A percentile compares a stretch with the other conserved stretches of the same genome.
phyloP scores from a whole-genome alignment of 1,140 invertebrate genomes.

The Euura saliciscinereae region DNA sequence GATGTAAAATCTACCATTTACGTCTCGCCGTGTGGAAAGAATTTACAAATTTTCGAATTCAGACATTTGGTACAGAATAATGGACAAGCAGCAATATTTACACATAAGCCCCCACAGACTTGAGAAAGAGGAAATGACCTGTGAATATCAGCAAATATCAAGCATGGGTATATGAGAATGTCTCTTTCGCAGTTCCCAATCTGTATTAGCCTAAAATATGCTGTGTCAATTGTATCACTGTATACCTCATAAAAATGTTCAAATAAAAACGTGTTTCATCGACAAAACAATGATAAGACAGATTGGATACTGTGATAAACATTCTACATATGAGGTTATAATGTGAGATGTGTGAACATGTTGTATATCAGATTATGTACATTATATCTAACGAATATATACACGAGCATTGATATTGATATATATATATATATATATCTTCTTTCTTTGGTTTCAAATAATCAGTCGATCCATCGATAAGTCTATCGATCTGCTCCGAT shows the following conservation, averaged over 20 bases:
- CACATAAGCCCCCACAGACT: slow-evolving; percentile 60
- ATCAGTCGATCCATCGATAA: slow-evolving; percentile 25
- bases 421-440: slow-evolving; percentile 29
- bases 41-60: slow-evolving; percentile 8
- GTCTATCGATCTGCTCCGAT: slow-evolving; percentile 45
- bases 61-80: slow-evolving; percentile 19
- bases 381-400: slow-evolving; percentile 44
- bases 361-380: slow-evolving; percentile 49
- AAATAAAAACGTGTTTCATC: slow-evolving; percentile 13
- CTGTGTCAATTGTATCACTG: slow-evolving; percentile 15
- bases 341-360: slow-evolving; percentile 52
- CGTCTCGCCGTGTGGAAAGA: background rate
- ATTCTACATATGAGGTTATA: slow-evolving; percentile 62
- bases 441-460: slow-evolving; percentile 18
- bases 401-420: slow-evolving; percentile 30
- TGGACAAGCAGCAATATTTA: slow-evolving; percentile 68
- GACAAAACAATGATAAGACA: slow-evolving; percentile 50
- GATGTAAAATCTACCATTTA: no score
- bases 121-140: slow-evolving; percentile 49
- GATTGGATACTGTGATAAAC: slow-evolving; percentile 69
- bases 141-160: slow-evolving; percentile 53
- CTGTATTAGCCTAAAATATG: slow-evolving; percentile 54
- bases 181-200: slow-evolving; percentile 69
- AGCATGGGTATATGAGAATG: slow-evolving; percentile 70
- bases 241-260: slow-evolving; percentile 13